These are phyloP conservation scores for Phanerotoma sp. DNA, from an alignment of 2,888 invertebrate genomes.

Conservation along the genomic window DNA sequence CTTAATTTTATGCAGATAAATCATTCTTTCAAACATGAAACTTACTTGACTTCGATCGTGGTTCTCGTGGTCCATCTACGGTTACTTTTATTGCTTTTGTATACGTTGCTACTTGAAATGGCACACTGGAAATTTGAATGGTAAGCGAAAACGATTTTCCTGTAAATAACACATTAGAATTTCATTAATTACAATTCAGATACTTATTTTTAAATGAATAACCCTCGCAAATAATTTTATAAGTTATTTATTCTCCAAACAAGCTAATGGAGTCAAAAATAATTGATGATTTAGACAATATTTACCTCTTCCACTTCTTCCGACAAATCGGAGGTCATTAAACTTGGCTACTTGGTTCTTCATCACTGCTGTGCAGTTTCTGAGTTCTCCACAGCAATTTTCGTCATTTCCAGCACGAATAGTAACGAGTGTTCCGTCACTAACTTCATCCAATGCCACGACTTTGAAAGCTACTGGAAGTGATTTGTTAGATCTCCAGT, in stretches of 20 bases:
- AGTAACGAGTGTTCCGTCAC: conserved; percentile 91
- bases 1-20: not conserved
- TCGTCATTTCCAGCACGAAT: conserved; percentile 98
- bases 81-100: conserved; percentile 98
- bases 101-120: conserved; percentile 88
- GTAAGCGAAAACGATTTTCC: conserved; percentile 93
- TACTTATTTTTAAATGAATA: no score
- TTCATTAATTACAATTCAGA: no score
- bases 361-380: conserved; percentile 93
- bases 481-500: conserved; percentile 98
- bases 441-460: conserved; percentile 88
- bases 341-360: conserved; percentile 99
- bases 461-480: conserved; percentile 96
- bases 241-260: not conserved
- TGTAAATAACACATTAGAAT: conserved; percentile 48
- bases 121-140: conserved; percentile 83
- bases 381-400: conserved; percentile 92
- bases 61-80: conserved; percentile 98
- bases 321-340: conserved; percentile 97
- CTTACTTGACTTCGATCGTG: conserved; percentile 96
- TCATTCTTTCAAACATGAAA: conserved; percentile 48
- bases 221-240: no score
- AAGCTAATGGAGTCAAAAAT: not conserved
- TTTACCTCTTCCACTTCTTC: conserved; percentile 91
- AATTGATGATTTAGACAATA: not conserved